These are phyloP conservation scores for Sorex araneus DNA, from an alignment of 2,113 vertebrate genomes.

Conservation along the genomic window DNA sequence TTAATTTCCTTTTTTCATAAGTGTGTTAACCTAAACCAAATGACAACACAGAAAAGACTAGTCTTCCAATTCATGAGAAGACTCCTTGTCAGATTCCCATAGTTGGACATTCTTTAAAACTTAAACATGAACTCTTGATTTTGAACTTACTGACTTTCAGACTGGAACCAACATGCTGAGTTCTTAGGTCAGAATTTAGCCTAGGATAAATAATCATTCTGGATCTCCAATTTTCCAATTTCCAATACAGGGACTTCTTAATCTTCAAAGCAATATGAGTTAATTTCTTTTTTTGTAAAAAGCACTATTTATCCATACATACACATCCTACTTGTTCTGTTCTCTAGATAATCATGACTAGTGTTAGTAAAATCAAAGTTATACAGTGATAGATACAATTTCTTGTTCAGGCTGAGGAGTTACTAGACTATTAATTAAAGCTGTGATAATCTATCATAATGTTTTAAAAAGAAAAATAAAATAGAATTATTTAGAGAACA, in stretches of 20 bases:
- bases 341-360: background rate
- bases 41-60: background rate
- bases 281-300: background rate
- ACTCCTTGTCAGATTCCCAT: background rate
- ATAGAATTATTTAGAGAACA: background rate
- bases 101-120: background rate
- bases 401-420: background rate
- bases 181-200: background rate
- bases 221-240: background rate
- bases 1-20: background rate
- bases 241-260: background rate
- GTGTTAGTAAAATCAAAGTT: background rate
- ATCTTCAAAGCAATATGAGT: background rate
- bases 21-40: background rate
- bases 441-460: background rate
- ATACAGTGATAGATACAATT: background rate
- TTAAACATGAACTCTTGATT: background rate
- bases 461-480: background rate
- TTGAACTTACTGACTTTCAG: background rate
- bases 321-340: background rate
- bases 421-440: slow-evolving; percentile 1
- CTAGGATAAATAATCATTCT: background rate
- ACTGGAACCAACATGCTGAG: background rate
- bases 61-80: background rate
- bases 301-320: no score